Percentiles rank a stretch among this genome's conserved stretches.
These are phyloP conservation scores for Deroplatys truncata DNA, from an alignment of 2,888 invertebrate genomes.

Conservation along the genomic window DNA sequence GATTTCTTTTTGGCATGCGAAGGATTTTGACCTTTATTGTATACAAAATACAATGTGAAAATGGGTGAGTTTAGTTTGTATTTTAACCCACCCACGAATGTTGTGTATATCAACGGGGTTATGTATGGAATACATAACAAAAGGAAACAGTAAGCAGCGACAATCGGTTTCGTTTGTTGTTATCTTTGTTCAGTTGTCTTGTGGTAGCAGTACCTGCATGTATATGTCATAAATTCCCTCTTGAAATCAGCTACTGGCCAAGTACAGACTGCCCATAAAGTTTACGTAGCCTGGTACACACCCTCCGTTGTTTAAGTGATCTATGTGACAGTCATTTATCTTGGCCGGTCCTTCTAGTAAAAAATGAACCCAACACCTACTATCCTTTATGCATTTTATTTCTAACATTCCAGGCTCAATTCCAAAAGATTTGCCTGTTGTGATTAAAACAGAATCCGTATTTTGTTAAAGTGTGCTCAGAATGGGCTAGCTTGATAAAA, in stretches of 20 bases:
- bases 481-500: too few relatives aligned
- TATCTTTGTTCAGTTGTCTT: constrained; percentile 16
- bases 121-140: constrained; percentile 18
- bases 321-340: neutral
- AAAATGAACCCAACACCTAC: too few relatives aligned
- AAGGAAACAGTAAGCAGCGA: constrained; percentile 15
- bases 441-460: too few relatives aligned
- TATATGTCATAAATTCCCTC: constrained; percentile 13
- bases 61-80: constrained; percentile 23
- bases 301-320: neutral
- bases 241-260: constrained; percentile 16
- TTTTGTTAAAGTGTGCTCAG: too few relatives aligned
- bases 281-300: neutral
- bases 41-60: constrained; percentile 20
- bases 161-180: constrained; percentile 19
- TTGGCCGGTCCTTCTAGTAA: neutral
- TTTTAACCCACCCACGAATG: constrained; percentile 19
- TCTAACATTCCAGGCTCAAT: too few relatives aligned
- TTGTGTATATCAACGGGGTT: constrained; percentile 9
- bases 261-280: constrained; percentile 1
- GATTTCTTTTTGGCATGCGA: constrained; percentile 20
- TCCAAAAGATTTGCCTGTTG: too few relatives aligned
- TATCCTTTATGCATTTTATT: too few relatives aligned
- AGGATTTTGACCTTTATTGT: constrained; percentile 30
- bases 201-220: constrained; percentile 15